These are phyloP conservation scores for Ochotona princeps DNA, from an alignment of 2,113 vertebrate genomes.

Conservation along the genomic window DNA sequence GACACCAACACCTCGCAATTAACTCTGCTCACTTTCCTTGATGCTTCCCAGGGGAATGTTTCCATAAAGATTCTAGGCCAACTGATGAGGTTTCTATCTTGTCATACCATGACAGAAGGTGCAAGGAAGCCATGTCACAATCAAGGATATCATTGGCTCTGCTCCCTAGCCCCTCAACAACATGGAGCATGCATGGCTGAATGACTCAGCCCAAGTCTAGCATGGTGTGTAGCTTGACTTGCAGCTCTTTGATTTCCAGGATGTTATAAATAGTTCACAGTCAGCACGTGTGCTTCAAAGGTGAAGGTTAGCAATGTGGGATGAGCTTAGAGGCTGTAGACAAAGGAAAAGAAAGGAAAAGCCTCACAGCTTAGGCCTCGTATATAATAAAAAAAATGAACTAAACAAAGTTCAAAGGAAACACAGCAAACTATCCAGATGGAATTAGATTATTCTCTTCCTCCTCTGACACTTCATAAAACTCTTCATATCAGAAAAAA, in stretches of 20 bases:
- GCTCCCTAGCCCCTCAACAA: conserved; percentile 68
- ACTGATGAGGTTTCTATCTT: conserved; percentile 59
- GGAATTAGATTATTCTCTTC: neutral
- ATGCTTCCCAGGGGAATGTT: neutral
- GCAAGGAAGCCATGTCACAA: conserved; percentile 65
- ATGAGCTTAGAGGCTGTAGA: conserved; percentile 48
- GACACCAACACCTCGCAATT: neutral
- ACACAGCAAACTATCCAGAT: neutral
- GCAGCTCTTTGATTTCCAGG: conserved; percentile 77
- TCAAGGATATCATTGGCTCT: conserved; percentile 75
- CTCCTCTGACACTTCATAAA: neutral
- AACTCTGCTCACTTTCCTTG: neutral
- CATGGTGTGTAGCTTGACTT: conserved; percentile 66
- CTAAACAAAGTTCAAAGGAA: conserved; percentile 42
- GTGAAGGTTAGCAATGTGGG: conserved; percentile 73
- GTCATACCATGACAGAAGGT: conserved; percentile 60
- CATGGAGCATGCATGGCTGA: conserved; percentile 68
- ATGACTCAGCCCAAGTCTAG: conserved; percentile 76
- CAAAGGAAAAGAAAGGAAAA: neutral
- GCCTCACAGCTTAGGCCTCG: neutral
- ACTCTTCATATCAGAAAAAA: neutral
- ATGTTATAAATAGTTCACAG: conserved; percentile 73
- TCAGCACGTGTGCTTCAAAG: conserved; percentile 70
- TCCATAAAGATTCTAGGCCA: conserved; percentile 14
- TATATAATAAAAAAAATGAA: neutral